Evolutionary conservation across 2,797 vertebrate species (phyloP).

Genomic region (Pseudomugil gertrudae): DNA sequence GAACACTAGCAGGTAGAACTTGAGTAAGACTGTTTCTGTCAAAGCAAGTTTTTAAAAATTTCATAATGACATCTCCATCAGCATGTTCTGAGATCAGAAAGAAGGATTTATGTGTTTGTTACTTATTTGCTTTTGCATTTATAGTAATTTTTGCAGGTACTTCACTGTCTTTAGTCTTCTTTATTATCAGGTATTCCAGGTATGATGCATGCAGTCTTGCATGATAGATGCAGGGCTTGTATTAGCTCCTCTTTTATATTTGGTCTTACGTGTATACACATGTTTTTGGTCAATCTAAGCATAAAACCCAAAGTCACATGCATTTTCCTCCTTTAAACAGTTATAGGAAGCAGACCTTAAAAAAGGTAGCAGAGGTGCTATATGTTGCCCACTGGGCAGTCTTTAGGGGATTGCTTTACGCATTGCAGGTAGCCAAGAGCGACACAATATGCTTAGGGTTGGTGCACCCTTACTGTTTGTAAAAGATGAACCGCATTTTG

Average conservation of each 20-base stretch:
- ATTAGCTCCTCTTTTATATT: background rate
- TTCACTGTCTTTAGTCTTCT: background rate
- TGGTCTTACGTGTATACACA: background rate
- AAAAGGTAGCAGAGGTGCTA: background rate
- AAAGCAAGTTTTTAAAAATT: too few relatives aligned
- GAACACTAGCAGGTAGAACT: background rate
- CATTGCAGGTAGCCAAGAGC: background rate
- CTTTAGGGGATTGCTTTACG: background rate
- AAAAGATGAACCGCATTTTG: background rate
- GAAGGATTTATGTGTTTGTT: background rate
- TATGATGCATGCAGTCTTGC: background rate
- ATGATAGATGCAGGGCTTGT: background rate
- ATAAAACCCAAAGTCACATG: background rate
- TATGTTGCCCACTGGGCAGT: background rate
- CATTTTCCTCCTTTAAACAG: background rate
- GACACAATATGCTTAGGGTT: background rate
- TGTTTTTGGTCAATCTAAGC: background rate
- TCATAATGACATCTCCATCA: too few relatives aligned
- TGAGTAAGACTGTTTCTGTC: conserved; percentile 5
- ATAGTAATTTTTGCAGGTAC: background rate
- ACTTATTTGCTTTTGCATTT: background rate
- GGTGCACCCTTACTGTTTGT: background rate
- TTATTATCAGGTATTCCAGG: background rate
- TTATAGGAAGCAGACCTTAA: background rate
- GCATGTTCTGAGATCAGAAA: background rate